Percentiles rank a stretch among this genome's conserved stretches.
phyloP scores from a whole-genome alignment of 2,113 vertebrate genomes.

The Aphelocoma coerulescens region DNA sequence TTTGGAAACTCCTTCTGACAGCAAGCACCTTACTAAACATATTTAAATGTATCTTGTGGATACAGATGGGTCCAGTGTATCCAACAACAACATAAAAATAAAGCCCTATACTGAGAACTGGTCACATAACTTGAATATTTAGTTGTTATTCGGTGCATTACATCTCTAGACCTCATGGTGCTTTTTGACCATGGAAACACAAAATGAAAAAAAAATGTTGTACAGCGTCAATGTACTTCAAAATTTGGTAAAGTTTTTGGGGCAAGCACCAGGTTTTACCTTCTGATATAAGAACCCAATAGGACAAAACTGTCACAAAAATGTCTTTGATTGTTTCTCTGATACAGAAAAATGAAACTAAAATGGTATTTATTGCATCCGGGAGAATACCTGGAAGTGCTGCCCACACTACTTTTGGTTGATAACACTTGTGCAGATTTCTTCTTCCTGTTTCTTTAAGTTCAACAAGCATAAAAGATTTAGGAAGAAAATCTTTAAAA shows the following conservation, averaged over 20 bases:
- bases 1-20: background rate
- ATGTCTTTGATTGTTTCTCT: background rate
- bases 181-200: background rate
- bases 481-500: background rate
- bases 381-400: background rate
- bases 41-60: background rate
- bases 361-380: background rate
- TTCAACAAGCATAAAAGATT: background rate
- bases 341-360: background rate
- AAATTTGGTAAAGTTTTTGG: background rate
- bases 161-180: background rate
- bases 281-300: background rate
- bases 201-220: background rate
- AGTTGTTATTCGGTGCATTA: background rate
- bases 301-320: background rate
- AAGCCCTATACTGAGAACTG: background rate
- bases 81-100: constrained; percentile 8
- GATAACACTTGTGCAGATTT: background rate
- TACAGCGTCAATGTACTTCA: rapidly evolving
- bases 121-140: background rate
- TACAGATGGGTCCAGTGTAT: background rate
- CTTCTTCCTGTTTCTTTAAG: background rate
- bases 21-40: background rate
- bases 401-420: background rate
- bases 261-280: background rate